phyloP scores from a whole-genome alignment of 1,140 invertebrate species.

The Marisa cornuarietis region DNA sequence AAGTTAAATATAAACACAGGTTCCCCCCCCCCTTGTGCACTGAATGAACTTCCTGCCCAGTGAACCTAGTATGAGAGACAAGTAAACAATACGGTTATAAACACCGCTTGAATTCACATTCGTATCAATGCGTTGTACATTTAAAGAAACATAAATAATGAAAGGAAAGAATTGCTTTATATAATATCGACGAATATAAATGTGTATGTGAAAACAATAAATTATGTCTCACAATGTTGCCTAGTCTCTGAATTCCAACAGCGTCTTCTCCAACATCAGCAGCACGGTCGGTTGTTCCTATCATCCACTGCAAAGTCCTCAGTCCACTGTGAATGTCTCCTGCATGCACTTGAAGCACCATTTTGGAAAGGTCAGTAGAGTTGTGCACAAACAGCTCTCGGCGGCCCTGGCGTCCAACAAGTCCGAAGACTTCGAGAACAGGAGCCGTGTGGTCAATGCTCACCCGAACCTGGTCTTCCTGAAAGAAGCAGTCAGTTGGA shows the following conservation, averaged over 20 bases:
- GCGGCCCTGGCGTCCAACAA: slow-evolving; percentile 17
- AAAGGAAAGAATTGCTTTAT: too few relatives aligned
- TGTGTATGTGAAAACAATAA: not conserved
- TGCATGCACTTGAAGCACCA: slow-evolving; percentile 34
- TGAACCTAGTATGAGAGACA: too few relatives aligned
- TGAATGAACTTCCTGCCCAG: not conserved
- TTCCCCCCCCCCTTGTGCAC: not conserved
- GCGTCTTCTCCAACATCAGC: slow-evolving; percentile 28
- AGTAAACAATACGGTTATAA: too few relatives aligned
- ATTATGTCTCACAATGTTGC: not conserved
- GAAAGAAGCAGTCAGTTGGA: not conserved
- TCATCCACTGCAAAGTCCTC: slow-evolving; percentile 28
- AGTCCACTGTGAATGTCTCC: slow-evolving; percentile 42
- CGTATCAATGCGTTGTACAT: too few relatives aligned
- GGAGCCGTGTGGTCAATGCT: slow-evolving; percentile 38
- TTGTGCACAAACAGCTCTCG: slow-evolving; percentile 41
- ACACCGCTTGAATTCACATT: too few relatives aligned
- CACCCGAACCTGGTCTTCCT: slow-evolving; percentile 31
- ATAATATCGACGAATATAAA: not conserved
- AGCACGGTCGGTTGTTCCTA: slow-evolving; percentile 25
- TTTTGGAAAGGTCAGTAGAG: slow-evolving; percentile 38
- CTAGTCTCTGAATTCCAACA: slow-evolving; percentile 21
- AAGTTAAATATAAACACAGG: not conserved
- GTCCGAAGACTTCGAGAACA: slow-evolving; percentile 31
- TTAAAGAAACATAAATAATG: too few relatives aligned